These are phyloP conservation scores for Patella caerulea DNA, from an alignment of 2,888 invertebrate species.

Conservation along the genomic window DNA sequence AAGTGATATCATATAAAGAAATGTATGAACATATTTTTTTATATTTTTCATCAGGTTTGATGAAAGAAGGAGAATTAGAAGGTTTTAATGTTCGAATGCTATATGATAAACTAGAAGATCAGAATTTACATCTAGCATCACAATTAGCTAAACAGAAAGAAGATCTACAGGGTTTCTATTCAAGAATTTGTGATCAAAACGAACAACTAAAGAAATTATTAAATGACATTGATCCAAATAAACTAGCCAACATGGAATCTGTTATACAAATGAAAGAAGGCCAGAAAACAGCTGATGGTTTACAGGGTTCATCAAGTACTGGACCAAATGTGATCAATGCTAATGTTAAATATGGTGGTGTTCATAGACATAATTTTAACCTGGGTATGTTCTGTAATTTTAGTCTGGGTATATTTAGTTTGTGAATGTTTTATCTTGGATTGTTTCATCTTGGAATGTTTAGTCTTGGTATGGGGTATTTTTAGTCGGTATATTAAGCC, in stretches of 20 bases:
- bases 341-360: conserved; percentile 44
- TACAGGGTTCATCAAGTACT: conserved; percentile 43
- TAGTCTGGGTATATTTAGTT: no score
- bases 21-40: neutral
- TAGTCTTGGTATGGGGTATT: no score
- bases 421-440: no score
- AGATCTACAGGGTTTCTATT: conserved; percentile 65
- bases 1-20: no score
- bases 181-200: conserved; percentile 60
- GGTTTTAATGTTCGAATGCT: conserved; percentile 68
- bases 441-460: no score
- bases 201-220: conserved; percentile 62
- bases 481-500: neutral
- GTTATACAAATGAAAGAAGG: conserved; percentile 43
- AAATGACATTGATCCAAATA: conserved; percentile 59
- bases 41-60: conserved; percentile 31
- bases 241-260: conserved; percentile 58
- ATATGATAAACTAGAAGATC: conserved; percentile 69
- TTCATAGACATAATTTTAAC: conserved; percentile 3
- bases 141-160: conserved; percentile 67
- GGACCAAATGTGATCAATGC: conserved; percentile 53
- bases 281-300: conserved; percentile 37
- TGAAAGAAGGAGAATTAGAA: conserved; percentile 57
- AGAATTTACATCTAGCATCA: conserved; percentile 69
- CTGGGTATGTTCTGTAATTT: neutral